Base-by-base conservation (phyloP, 2,797 vertebrate genomes). In the Alca torda region DNA sequence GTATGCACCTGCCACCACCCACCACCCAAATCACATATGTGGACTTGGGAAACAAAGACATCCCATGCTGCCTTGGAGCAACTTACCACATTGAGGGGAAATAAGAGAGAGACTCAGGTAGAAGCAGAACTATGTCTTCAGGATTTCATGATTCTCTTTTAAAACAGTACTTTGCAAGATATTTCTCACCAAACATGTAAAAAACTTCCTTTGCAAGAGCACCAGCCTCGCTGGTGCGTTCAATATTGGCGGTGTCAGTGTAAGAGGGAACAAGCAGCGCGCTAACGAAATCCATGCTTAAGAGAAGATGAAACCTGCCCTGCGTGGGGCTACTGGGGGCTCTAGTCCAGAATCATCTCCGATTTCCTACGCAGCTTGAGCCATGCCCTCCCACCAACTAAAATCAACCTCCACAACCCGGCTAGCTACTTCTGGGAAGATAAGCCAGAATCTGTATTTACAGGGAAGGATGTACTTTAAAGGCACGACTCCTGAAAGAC, bases 311-410 rank as follows among this genome's bases (percentile, higher is more conserved):
- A 85, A 86, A 28, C 24, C 24, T 61, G 26, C 28, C 17, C 26
- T 1, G 3, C 0, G 0, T 2, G 26, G 19, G 25, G 35, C 23
- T 76, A 30, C 12, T 6, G 30, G 54, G 26, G 28, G 24, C 41
- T 76, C 7, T 2, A 41, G 77, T 3, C 31, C 74, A 13, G 14
- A 46, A 5, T 6, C 45, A 4, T 2, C 35, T 56, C 63, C 1
- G 0, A 26, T 60, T 56, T 64, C 54, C 28, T 20, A 1, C 0
- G 0, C 0, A 0, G 33, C 57, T 91, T 24, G 0, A 39, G 13
- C 33, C 35, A 1, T 18, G 50, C 9, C 6, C 26, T 57, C 13
- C 45, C 25, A 19, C 7, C 18, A 11, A 2, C 16, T 35, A 56
- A 56, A 39, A 87, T 14, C 51, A 37, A 1, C 21, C 5, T 54